Evolutionary conservation across 1,140 invertebrate genomes (phyloP), one percentile per base, ranked within the genome.

Genomic region (Thrips palmi): DNA sequence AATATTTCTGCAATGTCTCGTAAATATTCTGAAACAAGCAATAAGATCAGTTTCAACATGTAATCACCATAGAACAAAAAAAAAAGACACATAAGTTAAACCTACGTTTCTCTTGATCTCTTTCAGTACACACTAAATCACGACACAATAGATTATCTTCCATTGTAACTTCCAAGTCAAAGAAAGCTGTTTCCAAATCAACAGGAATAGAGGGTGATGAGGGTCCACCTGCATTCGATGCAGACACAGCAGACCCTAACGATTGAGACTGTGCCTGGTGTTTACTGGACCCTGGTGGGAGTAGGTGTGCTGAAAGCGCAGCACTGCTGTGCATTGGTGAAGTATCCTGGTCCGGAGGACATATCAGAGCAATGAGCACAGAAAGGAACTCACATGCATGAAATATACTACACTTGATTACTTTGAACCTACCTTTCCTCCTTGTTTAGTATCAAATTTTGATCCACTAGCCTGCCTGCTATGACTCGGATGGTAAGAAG

Each of bases 141-240:
- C 74, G 57, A 53, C 71, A 75, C 37, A 76, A 56, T 39, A 78
- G 55, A 52, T 72, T 76, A 45, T 74, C 70, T 55, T 92, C 87
- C 72, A 88, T 78, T 42, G 80, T 72, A 34, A 74, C 66, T 57
- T 93, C 88, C 20, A 87, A 56, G 52, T 91, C 81, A 57, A 92
- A 93, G 56, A 92, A 92, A 50, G 76, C 62, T 41, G 77, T 72
- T 48, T 78, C 75, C 17, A 91, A 49, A 46, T 68, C 59, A 40
- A 49, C 33, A 22, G 43, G n/a, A 20, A 27, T 27, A 7, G 24
- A 27, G n/a, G n/a, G n/a, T n/a, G n/a, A n/a, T n/a, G n/a, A n/a
- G n/a, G n/a, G n/a, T n/a, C n/a, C n/a, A 24, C 20, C 45, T 12
- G 39, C 39, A 10, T 27, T 24, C 14, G 30, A 22, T 18, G 10